Evolutionary conservation across 2,888 invertebrate species (phyloP).

Genomic region (Cerastis leucographa): DNA sequence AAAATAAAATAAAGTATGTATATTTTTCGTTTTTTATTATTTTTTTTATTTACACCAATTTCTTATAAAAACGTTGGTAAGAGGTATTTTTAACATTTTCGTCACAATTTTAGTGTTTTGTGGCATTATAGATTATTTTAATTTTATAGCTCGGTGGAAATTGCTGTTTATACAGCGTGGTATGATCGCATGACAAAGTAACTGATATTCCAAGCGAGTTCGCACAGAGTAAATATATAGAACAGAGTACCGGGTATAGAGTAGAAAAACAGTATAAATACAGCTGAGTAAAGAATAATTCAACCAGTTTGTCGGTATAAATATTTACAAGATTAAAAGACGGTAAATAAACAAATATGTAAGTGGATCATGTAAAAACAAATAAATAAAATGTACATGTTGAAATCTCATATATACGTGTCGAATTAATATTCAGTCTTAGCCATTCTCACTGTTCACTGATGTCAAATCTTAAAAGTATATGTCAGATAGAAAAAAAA

Average conservation of each 20-base stretch:
- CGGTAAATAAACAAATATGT: conserved; percentile 48
- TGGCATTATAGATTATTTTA: conserved; percentile 27
- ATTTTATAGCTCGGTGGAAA: conserved; percentile 21
- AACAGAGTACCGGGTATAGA: conserved; percentile 46
- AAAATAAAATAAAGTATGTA: conserved; percentile 64
- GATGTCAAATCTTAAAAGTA: conserved; percentile 23
- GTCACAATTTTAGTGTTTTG: conserved; percentile 30
- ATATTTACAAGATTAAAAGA: conserved; percentile 63
- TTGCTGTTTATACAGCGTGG: conserved; percentile 11
- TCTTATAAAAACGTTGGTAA: conserved; percentile 48
- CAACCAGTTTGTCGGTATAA: conserved; percentile 32
- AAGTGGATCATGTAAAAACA: conserved; percentile 52
- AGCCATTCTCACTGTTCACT: conserved; percentile 67
- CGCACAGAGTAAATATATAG: conserved; percentile 3
- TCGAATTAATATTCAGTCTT: conserved; percentile 76
- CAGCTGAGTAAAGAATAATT: conserved; percentile 35
- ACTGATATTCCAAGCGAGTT: conserved; percentile 23
- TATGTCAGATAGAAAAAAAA: neutral
- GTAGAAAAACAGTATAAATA: conserved; percentile 30
- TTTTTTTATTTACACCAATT: conserved; percentile 63
- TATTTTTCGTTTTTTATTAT: conserved; percentile 38
- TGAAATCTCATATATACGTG: conserved; percentile 71
- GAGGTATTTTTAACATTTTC: conserved; percentile 52
- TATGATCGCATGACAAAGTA: conserved; percentile 15
- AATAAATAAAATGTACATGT: conserved; percentile 65